Conservation (phyloP, 1,140 invertebrate species). For the Bombus turneri region DNA sequence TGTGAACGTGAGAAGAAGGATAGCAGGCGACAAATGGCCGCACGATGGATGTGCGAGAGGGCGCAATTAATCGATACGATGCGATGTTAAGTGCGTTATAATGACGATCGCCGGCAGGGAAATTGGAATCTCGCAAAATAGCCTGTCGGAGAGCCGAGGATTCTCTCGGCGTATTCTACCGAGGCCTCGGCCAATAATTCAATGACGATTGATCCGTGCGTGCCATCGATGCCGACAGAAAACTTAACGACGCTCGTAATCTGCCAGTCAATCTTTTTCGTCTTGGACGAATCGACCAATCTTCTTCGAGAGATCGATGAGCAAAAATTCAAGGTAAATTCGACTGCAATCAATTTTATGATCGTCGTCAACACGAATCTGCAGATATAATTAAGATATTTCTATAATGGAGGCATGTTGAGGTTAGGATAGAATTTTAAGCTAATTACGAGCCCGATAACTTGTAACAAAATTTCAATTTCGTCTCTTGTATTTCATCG, state of each 20-base stretch:
- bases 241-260: not conserved
- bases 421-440: not conserved
- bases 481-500: not conserved
- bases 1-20: not conserved
- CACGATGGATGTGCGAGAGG: not conserved
- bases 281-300: not conserved
- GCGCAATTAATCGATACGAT: conserved; percentile 22
- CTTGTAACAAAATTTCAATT: not conserved
- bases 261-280: not conserved
- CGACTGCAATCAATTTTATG: not conserved
- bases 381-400: not conserved
- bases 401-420: not conserved
- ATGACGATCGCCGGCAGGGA: conserved; percentile 15
- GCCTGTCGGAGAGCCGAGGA: not conserved
- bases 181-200: not conserved
- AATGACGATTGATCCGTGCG: conserved; percentile 25
- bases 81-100: conserved; percentile 41
- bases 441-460: not conserved
- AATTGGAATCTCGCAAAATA: conserved; percentile 28
- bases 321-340: not conserved
- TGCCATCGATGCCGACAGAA: not conserved
- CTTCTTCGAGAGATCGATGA: not conserved
- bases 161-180: conserved; percentile 3
- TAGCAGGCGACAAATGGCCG: conserved; percentile 10
- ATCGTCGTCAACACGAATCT: not conserved